Base-by-base conservation (phyloP, 2,888 invertebrate species). In the Fabriciana adippe region DNA sequence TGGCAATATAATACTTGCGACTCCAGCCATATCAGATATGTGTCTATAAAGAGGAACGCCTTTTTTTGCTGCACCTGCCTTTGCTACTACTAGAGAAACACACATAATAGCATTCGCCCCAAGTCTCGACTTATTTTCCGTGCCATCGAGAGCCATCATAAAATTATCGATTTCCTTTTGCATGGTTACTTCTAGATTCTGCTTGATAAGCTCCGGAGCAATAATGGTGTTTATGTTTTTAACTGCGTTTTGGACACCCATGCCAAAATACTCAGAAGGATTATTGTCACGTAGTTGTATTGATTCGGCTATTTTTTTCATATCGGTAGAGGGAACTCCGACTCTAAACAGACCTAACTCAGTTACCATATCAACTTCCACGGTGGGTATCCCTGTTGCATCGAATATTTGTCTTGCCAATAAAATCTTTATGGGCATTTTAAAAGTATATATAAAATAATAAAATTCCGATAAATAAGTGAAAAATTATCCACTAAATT, bases 21-120 rank as follows among this genome's bases (percentile, higher is more conserved):
- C 97, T 73, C 97, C 97, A 71, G 98, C 97, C 87, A 99, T 94
- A 82, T 99, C 98, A 41, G 99, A 99, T 75, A 99, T 96, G 88
- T 99, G 98, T 89, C 95, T 95, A 89, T 97, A 97, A 16, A 97
- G 90, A 6, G 97, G 97, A 31, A 97, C 90, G 57, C 96, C 97
- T 90, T 97, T 98, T 87, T 98, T 97, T 69, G 98, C 98, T 68
- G 99, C 99, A 51, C 99, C 99, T 73, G 99, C 99, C 91, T 99
- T 99, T 85, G 97, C 97, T 0, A 97, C 96, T 45, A 99, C 99
- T 79, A 99, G 92, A 0, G 99, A 99, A 31, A 99, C 97, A 51
- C 98, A 98, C 81, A 99, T 94, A 84, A 99, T 97, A 61, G 99
- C 98, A 90, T 99, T 99, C 61, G 99, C 98, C 54, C 99, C 99